Evolutionary conservation across 1,140 invertebrate genomes (phyloP), one percentile per base, ranked within the genome.

Genomic region (Coelopa frigida): DNA sequence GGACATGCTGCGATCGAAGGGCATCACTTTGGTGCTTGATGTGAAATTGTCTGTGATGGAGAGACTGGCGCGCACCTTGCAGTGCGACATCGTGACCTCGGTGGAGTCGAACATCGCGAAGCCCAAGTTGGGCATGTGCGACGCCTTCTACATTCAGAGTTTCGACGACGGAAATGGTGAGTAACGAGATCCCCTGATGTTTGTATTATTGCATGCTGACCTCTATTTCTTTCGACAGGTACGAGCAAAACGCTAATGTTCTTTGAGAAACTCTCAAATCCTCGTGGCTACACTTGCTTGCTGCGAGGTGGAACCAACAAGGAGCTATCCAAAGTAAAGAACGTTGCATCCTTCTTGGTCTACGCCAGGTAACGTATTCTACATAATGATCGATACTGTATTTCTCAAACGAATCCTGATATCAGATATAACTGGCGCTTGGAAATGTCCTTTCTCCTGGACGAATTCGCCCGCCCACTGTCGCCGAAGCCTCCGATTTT

Each of bases 391-490:
- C 10, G 14, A 14, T 44, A 14, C 15, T 23, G 38, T 46, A 26
- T 36, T 26, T 14, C 26, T 45, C 5, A n/a, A n/a, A n/a, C n/a
- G n/a, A n/a, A n/a, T n/a, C 10, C 39, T 18, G 7, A 38, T 17
- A 37, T 37, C 5, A 48, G 46, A n/a, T 96, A 97, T 61, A 94
- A 94, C 53, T 91, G 88, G 80, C 78, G 87, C 44, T 70, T 96
- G 4, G 94, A 98, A 73, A 85, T 87, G 56, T 87, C 91, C 0
- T 96, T 93, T 68, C 72, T 96, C 18, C 83, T 89, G 70, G 91
- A 75, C 47, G 72, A 72, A 50, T 76, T 73, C 49, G 75, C 73
- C 1, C 61, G 71, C 50, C 74, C 74, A 0, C 61, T 74, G 10
- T 61, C 50, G 17, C 66, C 44, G 46, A 71, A 66, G 22, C 52